Conservation (phyloP, 92 coral and sea anemone genomes). For the Umimayanthus kanabou region DNA sequence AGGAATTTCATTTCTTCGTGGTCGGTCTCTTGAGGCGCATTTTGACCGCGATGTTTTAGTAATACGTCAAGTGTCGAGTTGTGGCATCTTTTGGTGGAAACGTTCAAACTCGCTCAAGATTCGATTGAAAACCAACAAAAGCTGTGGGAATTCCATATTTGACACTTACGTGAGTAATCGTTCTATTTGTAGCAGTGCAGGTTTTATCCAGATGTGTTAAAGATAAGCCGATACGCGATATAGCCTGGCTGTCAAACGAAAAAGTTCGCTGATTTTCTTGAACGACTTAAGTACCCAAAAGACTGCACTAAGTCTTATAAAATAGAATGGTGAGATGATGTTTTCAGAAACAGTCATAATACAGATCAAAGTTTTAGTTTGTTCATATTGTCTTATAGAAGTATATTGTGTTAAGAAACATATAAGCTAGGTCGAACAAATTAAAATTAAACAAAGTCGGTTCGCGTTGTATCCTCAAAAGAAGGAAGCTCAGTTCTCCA, state of each 20-base stretch:
- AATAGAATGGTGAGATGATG: not conserved
- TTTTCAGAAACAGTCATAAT: too few relatives aligned
- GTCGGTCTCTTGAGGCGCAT: conserved; percentile 26
- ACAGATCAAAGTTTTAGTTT: too few relatives aligned
- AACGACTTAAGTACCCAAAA: not conserved
- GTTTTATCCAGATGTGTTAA: not conserved
- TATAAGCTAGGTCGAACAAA: too few relatives aligned
- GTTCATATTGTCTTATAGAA: too few relatives aligned
- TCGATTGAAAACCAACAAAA: not conserved
- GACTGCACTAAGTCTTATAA: not conserved
- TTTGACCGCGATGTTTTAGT: conserved; percentile 14
- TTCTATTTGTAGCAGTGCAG: not conserved
- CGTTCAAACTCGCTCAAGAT: conserved; percentile 25
- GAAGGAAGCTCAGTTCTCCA: too few relatives aligned
- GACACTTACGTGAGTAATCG: conserved; percentile 21
- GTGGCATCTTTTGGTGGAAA: conserved; percentile 28
- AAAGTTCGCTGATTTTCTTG: not conserved
- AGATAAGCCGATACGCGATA: too few relatives aligned
- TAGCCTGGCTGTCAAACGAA: too few relatives aligned
- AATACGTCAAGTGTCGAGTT: conserved; percentile 28
- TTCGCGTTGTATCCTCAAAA: too few relatives aligned
- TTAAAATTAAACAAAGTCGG: too few relatives aligned
- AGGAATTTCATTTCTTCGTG: conserved; percentile 24
- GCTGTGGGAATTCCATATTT: not conserved
- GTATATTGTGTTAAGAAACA: too few relatives aligned